Conservation (phyloP, 2,113 vertebrate genomes). For the Ptilonorhynchus violaceus region DNA sequence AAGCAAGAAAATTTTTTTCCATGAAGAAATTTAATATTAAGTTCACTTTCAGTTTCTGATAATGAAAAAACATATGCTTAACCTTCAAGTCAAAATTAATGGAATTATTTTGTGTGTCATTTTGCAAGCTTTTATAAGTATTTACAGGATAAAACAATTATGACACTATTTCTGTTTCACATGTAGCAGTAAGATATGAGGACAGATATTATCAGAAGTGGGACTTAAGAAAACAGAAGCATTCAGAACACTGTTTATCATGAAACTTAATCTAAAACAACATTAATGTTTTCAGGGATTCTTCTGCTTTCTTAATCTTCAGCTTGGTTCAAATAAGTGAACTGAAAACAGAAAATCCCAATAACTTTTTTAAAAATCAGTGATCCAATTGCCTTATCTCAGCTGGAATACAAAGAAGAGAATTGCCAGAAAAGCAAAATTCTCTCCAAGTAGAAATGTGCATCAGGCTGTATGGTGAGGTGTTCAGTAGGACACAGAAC, state of each 20-base stretch:
- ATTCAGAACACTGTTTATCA: not conserved
- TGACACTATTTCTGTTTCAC: not conserved
- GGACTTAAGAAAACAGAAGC: not conserved
- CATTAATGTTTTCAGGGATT: not conserved
- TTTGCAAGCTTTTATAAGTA: not conserved
- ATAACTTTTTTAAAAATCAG: not conserved
- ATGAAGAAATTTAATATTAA: not conserved
- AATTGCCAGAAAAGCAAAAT: not conserved
- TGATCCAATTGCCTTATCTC: not conserved
- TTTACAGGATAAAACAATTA: not conserved
- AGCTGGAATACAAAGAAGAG: not conserved
- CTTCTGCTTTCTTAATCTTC: not conserved
- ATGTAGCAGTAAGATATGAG: rapidly evolving
- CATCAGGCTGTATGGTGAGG: not conserved
- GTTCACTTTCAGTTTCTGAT: not conserved
- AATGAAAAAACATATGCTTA: not conserved
- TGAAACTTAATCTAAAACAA: not conserved
- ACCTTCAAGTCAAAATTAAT: not conserved
- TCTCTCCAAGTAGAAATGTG: not conserved
- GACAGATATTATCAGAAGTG: not conserved
- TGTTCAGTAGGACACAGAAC: not conserved
- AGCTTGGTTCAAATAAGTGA: not conserved
- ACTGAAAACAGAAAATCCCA: not conserved
- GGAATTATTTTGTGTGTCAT: not conserved
- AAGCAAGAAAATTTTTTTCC: not conserved